phyloP scores from a whole-genome alignment of 2,113 vertebrate genomes.

The Electrona antarctica region DNA sequence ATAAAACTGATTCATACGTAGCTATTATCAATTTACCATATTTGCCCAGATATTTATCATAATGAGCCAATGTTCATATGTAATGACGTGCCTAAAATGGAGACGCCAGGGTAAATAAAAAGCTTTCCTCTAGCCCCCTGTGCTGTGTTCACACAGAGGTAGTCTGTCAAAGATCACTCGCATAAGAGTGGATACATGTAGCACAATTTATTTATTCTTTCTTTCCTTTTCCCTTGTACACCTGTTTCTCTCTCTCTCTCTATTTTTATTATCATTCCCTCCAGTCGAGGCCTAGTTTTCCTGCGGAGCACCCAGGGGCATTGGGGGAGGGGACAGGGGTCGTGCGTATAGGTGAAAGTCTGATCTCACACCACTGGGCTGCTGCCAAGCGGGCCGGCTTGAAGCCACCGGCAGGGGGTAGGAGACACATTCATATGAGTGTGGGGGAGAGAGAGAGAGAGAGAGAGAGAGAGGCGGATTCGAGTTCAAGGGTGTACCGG shows the following conservation, averaged over 20 bases:
- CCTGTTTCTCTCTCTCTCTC: neutral
- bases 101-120: constrained; percentile 21
- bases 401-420: neutral
- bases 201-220: neutral
- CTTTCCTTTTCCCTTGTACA: too few relatives aligned
- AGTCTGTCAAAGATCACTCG: neutral
- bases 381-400: neutral
- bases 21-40: too few relatives aligned
- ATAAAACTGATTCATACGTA: too few relatives aligned
- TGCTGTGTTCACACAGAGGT: constrained; percentile 10
- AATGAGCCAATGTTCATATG: too few relatives aligned
- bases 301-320: neutral
- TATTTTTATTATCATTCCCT: constrained; percentile 5
- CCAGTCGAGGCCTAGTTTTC: neutral
- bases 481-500: neutral
- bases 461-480: neutral
- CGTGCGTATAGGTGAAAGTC: constrained; percentile 4
- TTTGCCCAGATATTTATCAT: too few relatives aligned
- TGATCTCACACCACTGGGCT: constrained; percentile 1
- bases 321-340: neutral
- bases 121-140: neutral
- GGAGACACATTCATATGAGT: too few relatives aligned
- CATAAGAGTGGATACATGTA: constrained; percentile 5
- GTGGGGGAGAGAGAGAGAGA: neutral
- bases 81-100: too few relatives aligned